Evolutionary conservation across 1,140 invertebrate genomes (phyloP).

Genomic region (Platorchestia sp.): DNA sequence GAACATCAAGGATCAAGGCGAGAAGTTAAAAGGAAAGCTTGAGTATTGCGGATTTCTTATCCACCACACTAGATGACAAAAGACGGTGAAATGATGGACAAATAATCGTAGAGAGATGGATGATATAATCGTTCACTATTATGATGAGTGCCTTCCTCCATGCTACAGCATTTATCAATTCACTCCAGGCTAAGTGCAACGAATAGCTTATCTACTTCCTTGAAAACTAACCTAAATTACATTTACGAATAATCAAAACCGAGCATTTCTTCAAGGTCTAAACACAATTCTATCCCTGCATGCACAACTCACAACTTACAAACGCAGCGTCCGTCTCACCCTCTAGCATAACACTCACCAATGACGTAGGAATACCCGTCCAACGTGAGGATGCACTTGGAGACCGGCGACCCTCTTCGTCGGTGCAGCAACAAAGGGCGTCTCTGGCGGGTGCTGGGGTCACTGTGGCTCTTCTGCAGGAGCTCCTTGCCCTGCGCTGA

Average conservation of each 20-base stretch:
- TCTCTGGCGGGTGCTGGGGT: slow-evolving; percentile 23
- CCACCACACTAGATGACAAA: background rate
- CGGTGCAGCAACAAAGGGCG: slow-evolving; percentile 41
- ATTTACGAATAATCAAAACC: too few relatives aligned
- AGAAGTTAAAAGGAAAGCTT: background rate
- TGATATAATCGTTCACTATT: too few relatives aligned
- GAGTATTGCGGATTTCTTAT: background rate
- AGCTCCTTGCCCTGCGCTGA: slow-evolving; percentile 55
- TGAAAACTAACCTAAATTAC: too few relatives aligned
- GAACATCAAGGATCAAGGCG: background rate
- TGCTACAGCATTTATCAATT: too few relatives aligned
- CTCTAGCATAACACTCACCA: background rate
- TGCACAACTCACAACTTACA: background rate
- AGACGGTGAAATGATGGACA: too few relatives aligned
- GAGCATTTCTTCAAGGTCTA: too few relatives aligned
- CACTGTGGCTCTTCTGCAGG: slow-evolving; percentile 58
- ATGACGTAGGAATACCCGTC: slow-evolving; percentile 58
- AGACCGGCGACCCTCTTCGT: slow-evolving; percentile 45
- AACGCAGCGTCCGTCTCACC: background rate
- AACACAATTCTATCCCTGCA: too few relatives aligned
- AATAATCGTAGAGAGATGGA: too few relatives aligned
- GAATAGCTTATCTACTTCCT: too few relatives aligned
- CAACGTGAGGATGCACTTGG: slow-evolving; percentile 56
- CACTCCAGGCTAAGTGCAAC: too few relatives aligned
- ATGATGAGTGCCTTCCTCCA: too few relatives aligned